Base-by-base conservation (phyloP, 2,113 vertebrate genomes). In the Toxostoma redivivum region DNA sequence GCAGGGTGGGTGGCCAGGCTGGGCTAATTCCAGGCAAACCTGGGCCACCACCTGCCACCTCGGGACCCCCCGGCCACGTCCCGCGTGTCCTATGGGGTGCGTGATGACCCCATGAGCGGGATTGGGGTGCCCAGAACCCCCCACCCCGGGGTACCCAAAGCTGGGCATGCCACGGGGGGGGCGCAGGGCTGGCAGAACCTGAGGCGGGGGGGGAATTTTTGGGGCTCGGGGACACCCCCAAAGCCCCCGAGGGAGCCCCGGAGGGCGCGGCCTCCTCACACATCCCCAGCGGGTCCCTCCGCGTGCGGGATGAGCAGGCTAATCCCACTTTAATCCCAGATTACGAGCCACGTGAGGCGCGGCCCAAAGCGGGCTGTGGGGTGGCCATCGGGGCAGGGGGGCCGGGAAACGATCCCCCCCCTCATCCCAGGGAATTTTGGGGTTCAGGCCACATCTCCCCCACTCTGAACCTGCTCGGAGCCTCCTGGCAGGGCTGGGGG, bases 241-340 rank as follows among this genome's bases (percentile, higher is more conserved):
- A 24, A 10, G 3, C 40, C 50, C 11, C 0, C 0, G 9, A 0
- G 3, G 61, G 65, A 74, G 50, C 27, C 23, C 7, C 2, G 4
- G n/a, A 6, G 70, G 56, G 67, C 5, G 12, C 8, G 62, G 71
- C 58, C 82, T 50, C 73, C 54, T 1, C 81, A 9, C 54, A 22
- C 48, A 74, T 18, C 60, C 91, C 31, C 48, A 0, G 40, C 2
- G 15, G 79, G 78, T 88, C 72, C 85, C 91, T 86, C 65, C 31
- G 27, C 54, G 44, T 90, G 77, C 23, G 42, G 89, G 89, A 90
- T 96, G 95, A 96, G 83, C 94, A 81, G 93, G 90, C 94, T 96
- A 94, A 97, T 97, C 95, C 96, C 85, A 2, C 42, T 38, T 6
- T 96, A 72, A 97, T 79, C 94, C 85, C 72, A 4, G 95, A 84